Base-by-base conservation (phyloP, 2,888 invertebrate genomes). In the Drosophila silvestris region DNA sequence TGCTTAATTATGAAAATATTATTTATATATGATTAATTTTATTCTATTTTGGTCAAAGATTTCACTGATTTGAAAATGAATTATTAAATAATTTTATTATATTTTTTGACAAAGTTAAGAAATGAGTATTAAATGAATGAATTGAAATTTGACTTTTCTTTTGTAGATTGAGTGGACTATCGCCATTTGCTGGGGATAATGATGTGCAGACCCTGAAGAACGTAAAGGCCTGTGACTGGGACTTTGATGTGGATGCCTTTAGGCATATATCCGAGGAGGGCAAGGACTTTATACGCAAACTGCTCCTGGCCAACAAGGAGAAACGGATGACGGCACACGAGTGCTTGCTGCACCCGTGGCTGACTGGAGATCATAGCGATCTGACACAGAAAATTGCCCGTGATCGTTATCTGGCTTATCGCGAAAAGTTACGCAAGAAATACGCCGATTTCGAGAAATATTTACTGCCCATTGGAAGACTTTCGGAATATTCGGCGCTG, bases 301-400 rank as follows among this genome's bases (percentile, higher is more conserved):
- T 99, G 74, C 95, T 99, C 19, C 94, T 98, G 73, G 97, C 97
- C 93, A 98, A 97, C 93, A 99, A 99, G 94, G 98, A 98, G 97
- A 98, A 98, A 93, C 97, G 99, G 91, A 96, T 99, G 97, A 99
- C 98, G 0, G 98, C 99, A 0, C 99, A 99, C 94, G 99, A 99
- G 94, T 98, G 99, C 92, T 94, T 99, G 44, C 94, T 98, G 67
- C 99, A 99, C 94, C 95, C 97, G 51, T 99, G 99, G 99, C 94
- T 99, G 85, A 97, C 97, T 64, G 98, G 98, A 51, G 97, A 97
- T 92, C 97, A 97, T 77, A 96, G 96, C 50, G 95, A 94, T 4
- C 95, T 96, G 90, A 97, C 96, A 0, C 95, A 96, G 77, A 95
- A 95, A 78, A 99, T 99, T 91, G 96, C 97, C 63, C 96, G 97